These are phyloP conservation scores for Drosophila albomicans DNA, from an alignment of 1,140 invertebrate genomes.

Conservation along the genomic window DNA sequence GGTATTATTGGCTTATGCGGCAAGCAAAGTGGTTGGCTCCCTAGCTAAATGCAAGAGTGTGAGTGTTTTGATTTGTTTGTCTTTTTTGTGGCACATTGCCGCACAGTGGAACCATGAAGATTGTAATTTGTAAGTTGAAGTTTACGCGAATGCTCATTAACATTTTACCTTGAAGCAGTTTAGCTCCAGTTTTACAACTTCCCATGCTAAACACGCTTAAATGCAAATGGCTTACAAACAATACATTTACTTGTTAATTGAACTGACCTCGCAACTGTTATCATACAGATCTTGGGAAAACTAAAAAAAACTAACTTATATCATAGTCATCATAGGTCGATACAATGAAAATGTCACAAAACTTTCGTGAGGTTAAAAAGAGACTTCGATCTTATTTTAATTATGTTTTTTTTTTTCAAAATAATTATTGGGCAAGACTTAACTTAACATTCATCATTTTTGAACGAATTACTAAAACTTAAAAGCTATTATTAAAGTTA, in stretches of 20 bases:
- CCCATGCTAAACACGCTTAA: slow-evolving; percentile 41
- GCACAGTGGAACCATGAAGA: slow-evolving; percentile 57
- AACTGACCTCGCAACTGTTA: slow-evolving; percentile 37
- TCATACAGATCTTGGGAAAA: slow-evolving; percentile 32
- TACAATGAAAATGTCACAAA: no score
- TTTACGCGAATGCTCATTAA: slow-evolving; percentile 13
- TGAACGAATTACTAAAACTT: no score
- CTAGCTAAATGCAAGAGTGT: slow-evolving; percentile 31
- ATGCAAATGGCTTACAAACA: slow-evolving; percentile 48
- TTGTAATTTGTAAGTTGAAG: background rate
- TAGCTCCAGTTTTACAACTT: slow-evolving; percentile 28
- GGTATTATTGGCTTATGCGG: slow-evolving; percentile 73
- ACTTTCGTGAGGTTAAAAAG: no score
- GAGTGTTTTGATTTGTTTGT: slow-evolving; percentile 58
- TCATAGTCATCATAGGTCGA: background rate
- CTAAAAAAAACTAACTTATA: background rate
- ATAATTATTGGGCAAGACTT: no score
- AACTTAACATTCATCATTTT: no score
- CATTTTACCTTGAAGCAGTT: slow-evolving; percentile 33
- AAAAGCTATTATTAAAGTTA: no score
- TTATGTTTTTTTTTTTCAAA: no score
- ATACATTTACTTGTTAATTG: slow-evolving; percentile 28
- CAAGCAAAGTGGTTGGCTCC: slow-evolving; percentile 73
- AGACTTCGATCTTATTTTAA: no score
- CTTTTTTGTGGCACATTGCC: slow-evolving; percentile 66